Conservation (phyloP, 2,888 invertebrate species). For the Acheta domesticus region DNA sequence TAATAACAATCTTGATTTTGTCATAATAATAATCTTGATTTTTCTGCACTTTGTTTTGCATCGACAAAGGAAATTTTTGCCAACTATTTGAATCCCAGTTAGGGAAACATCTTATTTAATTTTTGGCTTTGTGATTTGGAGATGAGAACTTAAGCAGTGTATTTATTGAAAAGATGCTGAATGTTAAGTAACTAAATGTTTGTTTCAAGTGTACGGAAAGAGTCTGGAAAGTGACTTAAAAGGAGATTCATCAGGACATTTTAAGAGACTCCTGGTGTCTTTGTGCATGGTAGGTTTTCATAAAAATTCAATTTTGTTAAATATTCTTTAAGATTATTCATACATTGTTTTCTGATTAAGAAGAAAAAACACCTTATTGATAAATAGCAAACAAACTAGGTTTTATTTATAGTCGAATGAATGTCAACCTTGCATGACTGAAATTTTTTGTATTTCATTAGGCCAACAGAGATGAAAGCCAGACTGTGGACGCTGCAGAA, state of each 20-base stretch:
- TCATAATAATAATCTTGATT: no score
- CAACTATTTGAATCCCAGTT: not conserved
- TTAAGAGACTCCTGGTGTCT: slow-evolving; percentile 85
- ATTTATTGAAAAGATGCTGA: no score
- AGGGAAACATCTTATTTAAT: no score
- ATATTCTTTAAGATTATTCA: not conserved
- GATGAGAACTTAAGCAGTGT: no score
- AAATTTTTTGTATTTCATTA: slow-evolving; percentile 33
- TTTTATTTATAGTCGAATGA: not conserved
- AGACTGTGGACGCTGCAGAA: slow-evolving; percentile 73
- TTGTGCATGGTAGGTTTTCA: slow-evolving; percentile 59
- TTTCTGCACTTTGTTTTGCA: not conserved
- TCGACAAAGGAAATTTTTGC: not conserved
- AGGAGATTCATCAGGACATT: slow-evolving; percentile 93
- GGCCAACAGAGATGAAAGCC: slow-evolving; percentile 87
- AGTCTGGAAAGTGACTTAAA: slow-evolving; percentile 80
- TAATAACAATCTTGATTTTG: no score
- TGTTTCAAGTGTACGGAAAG: slow-evolving; percentile 70
- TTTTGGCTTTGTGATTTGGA: no score
- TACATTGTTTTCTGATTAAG: not conserved
- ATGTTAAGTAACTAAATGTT: not conserved
- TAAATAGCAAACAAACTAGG: not conserved
- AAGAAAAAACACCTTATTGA: not conserved
- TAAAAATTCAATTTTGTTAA: not conserved
- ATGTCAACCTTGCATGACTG: no score